Evolutionary conservation across 2,113 vertebrate species (phyloP), one percentile per base, ranked within the genome.

Genomic region (Cyphomyrus plagiostoma): DNA sequence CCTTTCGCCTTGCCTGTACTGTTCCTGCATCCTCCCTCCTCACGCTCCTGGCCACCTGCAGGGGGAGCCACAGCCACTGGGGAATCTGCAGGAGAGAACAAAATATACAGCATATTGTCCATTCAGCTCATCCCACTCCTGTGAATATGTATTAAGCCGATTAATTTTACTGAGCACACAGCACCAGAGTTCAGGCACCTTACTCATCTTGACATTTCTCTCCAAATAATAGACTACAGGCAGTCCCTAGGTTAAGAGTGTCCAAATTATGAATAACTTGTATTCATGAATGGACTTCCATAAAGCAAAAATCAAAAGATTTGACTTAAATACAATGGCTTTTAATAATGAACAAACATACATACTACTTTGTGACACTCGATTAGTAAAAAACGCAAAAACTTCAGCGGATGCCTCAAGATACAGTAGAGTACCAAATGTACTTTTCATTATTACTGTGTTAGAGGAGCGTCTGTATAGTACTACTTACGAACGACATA

Each of bases 1-100:
- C 97, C 97, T 92, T 98, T 98, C 89, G 98, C 95, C 93, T 99
- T 99, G 19, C 97, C 96, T 26, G 97, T 93, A 0, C 97, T 95
- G 91, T 97, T 98, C 95, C 97, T 97, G 86, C 96, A 97, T 84
- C 95, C 94, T 1, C 96, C 96, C 77, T 99, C 98, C 10, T 99
- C 98, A 92, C 96, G 94, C 49, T 98, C 98, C 92, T 97, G 96
- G 93, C 95, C 96, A 91, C 95, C 95, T 87, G 96, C 93, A 2
- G 94, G 93, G 6, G 92, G 90, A 11, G 91, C 89, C 48, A 93
- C 93, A 1, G 92, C 93, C 9, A 95, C 95, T 2, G 93, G 93
- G 0, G 94, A 93, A 56, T 95, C 96, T 96, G 7, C 48, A 3
- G 0, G 26, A 77, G 2, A 56, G 82, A 46, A 46, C 4, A 48